phyloP scores from a whole-genome alignment of 1,140 invertebrate species.

The Varroa destructor region DNA sequence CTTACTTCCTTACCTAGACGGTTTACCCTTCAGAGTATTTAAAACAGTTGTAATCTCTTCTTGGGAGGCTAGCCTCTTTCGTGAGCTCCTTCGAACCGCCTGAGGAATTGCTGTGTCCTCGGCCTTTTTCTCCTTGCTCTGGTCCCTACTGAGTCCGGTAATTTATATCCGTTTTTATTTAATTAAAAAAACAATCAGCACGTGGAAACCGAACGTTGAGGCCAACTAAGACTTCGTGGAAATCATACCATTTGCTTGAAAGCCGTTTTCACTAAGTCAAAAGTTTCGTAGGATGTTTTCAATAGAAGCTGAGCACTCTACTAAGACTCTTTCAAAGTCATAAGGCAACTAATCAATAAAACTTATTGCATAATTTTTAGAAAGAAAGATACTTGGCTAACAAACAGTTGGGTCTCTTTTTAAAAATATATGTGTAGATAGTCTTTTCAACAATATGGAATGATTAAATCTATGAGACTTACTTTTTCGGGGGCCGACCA shows the following conservation, averaged over 20 bases:
- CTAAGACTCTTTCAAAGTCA: too few species aligned
- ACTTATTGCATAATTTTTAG: too few species aligned
- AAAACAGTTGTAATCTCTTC: neutral
- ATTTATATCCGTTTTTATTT: neutral
- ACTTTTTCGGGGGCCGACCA: slow-evolving; percentile 18
- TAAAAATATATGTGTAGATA: too few species aligned
- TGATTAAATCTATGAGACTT: neutral
- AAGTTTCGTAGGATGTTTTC: too few species aligned
- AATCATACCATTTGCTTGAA: too few species aligned
- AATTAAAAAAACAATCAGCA: neutral
- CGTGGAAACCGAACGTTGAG: neutral
- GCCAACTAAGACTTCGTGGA: neutral
- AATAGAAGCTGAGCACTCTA: too few species aligned
- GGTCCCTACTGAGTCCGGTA: neutral
- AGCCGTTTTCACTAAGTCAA: too few species aligned
- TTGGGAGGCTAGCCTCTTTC: neutral
- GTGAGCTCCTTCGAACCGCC: slow-evolving; percentile 8
- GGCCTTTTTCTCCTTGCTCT: slow-evolving; percentile 18
- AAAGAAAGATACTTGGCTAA: too few species aligned
- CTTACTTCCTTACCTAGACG: neutral
- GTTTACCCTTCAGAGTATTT: neutral
- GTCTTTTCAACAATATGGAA: too few species aligned
- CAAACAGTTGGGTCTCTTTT: too few species aligned
- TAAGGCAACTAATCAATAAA: too few species aligned
- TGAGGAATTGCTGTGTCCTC: slow-evolving; percentile 2